Evolutionary conservation across 2,797 vertebrate genomes (phyloP), one percentile per base, ranked within the genome.

Genomic region (Lutjanus campechanus): DNA sequence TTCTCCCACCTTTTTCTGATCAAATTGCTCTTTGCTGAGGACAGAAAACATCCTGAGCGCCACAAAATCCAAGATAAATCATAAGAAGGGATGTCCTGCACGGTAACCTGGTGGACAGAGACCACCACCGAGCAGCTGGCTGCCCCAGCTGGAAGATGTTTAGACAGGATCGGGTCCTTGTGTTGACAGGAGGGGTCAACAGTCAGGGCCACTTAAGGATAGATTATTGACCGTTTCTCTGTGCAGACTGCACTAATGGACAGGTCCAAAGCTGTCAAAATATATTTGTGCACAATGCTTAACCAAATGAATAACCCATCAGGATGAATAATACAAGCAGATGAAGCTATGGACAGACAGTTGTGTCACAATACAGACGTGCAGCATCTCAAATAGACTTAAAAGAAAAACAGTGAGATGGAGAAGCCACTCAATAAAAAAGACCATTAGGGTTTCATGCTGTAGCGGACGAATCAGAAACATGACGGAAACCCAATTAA

Each of bases 161-260:
- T 84, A 74, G 80, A 85, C 82, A 70, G 53, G 62, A 79, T 78
- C 65, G 50, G 67, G 58, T 79, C 59, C 22, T 53, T 70, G 76
- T 68, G 84, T 78, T 87, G 85, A 87, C 84, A 88, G 75, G 63
- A 89, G 29, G 64, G 88, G 82, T 86, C 86, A 84, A 69, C 76
- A 73, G 72, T 78, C 82, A 83, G 67, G 76, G 55, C 73, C 81
- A 79, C 74, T 86, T 76, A 63, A 85, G 73, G 68, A 83, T 0
- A 79, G 79, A 85, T 77, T 77, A 89, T 76, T 87, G 86, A 89
- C 73, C 10, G 7, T 54, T 76, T 65, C 75, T 74, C 61, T 11
- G 46, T 22, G 65, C 72, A 70, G 61, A 69, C 73, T 46, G 80
- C 7, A 19, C 71, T 83, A 86, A 86, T 58, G 49, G 69, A 82